Conservation (phyloP, 2,888 invertebrate species). For the Melanargia galathea region DNA sequence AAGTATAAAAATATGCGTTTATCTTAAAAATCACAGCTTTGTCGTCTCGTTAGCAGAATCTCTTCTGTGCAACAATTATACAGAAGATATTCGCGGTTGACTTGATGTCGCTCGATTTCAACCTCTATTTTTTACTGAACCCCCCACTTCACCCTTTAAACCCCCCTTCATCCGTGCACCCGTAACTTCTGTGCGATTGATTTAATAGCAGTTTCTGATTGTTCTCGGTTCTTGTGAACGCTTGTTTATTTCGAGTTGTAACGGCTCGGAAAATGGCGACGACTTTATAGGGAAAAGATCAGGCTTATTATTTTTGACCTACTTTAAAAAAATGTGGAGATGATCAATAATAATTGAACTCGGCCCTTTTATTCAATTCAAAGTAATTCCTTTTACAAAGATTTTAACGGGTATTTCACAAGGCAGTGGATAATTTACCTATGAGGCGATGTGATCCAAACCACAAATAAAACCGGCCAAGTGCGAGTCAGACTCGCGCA, state of each 20-base stretch:
- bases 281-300: neutral
- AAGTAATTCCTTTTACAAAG: too few species aligned
- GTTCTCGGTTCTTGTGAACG: conserved; percentile 17
- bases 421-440: too few species aligned
- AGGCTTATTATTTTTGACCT: neutral
- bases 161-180: conserved; percentile 1
- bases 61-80: conserved; percentile 64
- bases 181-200: conserved; percentile 28
- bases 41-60: conserved; percentile 61
- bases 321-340: too few species aligned
- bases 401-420: too few species aligned
- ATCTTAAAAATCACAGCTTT: conserved; percentile 38
- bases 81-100: conserved; percentile 57
- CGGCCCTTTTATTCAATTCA: too few species aligned
- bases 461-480: too few species aligned
- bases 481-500: too few species aligned
- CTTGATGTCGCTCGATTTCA: conserved; percentile 39
- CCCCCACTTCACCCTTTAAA: neutral
- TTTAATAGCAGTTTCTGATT: conserved; percentile 29
- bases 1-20: too few species aligned
- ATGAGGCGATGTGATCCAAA: too few species aligned
- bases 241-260: conserved; percentile 23
- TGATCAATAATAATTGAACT: too few species aligned
- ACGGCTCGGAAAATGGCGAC: neutral
- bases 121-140: conserved; percentile 23